Evolutionary conservation across 2,797 vertebrate species (phyloP).

Genomic region (Arremon brunneinucha): DNA sequence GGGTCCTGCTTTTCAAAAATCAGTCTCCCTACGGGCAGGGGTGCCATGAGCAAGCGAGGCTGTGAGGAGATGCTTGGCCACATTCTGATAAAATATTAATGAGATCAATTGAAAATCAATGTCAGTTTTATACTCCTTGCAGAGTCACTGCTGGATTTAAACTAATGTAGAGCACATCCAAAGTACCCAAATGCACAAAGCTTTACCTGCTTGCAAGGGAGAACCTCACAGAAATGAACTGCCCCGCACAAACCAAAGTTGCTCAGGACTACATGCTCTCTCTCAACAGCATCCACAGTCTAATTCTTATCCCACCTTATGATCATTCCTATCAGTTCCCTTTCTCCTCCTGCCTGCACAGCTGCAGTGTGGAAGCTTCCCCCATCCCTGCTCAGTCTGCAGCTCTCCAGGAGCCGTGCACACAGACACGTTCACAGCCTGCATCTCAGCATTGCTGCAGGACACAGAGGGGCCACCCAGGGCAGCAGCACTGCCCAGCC

Average conservation of each 20-base stretch:
- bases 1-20: neutral
- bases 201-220: neutral
- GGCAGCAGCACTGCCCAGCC: rapidly evolving
- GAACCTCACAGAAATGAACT: neutral
- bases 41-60: neutral
- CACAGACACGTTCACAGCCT: rapidly evolving
- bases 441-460: rapidly evolving
- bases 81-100: neutral
- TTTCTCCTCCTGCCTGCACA: neutral
- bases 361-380: neutral
- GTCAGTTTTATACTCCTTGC: neutral
- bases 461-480: neutral
- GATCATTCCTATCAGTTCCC: neutral
- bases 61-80: neutral
- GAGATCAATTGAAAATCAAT: neutral
- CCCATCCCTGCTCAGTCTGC: neutral
- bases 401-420: rapidly evolving
- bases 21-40: neutral
- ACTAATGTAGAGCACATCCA: neutral
- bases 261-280: neutral
- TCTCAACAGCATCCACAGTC: neutral
- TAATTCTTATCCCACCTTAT: neutral
- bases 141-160: neutral
- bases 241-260: neutral
- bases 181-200: neutral